phyloP scores from a whole-genome alignment of 1,140 invertebrate species.

The Drosophila malerkotliana region DNA sequence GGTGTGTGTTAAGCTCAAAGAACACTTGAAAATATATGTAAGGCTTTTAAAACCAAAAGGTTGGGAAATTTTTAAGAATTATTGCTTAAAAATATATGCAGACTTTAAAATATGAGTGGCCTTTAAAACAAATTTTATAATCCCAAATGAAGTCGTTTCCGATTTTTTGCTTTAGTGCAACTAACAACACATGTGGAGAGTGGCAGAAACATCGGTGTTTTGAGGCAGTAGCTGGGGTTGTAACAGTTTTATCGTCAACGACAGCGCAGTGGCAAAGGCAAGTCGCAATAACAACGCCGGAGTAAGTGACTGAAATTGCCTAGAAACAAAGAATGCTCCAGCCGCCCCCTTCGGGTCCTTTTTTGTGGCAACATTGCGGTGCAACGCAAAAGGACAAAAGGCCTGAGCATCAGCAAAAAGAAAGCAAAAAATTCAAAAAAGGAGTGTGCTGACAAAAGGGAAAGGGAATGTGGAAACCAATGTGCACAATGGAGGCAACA shows the following conservation, averaged over 20 bases:
- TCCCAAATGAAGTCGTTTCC: not conserved
- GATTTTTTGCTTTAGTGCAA: constrained; percentile 33
- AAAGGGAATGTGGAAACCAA: constrained; percentile 24
- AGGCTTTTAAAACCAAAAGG: not conserved
- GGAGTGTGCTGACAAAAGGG: not conserved
- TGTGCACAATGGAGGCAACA: constrained; percentile 30
- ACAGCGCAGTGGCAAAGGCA: constrained; percentile 50
- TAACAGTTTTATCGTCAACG: constrained; percentile 66
- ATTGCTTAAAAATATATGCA: no score
- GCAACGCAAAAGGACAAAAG: constrained; percentile 48
- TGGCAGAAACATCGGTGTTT: constrained; percentile 41
- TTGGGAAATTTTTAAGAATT: not conserved
- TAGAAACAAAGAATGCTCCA: constrained; percentile 58
- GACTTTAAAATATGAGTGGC: no score
- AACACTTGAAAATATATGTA: not conserved
- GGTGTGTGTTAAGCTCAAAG: constrained; percentile 34
- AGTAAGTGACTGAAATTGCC: constrained; percentile 63
- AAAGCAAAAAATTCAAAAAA: constrained; percentile 5
- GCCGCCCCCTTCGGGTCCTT: not conserved
- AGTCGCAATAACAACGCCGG: constrained; percentile 57
- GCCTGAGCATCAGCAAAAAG: not conserved
- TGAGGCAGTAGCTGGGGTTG: constrained; percentile 36
- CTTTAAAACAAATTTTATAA: not conserved
- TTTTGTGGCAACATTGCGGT: constrained; percentile 55
- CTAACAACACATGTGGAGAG: constrained; percentile 27